Evolutionary conservation across 1,140 invertebrate species (phyloP), one percentile per base, ranked within the genome.

Genomic region (Drosophila micromelanica): DNA sequence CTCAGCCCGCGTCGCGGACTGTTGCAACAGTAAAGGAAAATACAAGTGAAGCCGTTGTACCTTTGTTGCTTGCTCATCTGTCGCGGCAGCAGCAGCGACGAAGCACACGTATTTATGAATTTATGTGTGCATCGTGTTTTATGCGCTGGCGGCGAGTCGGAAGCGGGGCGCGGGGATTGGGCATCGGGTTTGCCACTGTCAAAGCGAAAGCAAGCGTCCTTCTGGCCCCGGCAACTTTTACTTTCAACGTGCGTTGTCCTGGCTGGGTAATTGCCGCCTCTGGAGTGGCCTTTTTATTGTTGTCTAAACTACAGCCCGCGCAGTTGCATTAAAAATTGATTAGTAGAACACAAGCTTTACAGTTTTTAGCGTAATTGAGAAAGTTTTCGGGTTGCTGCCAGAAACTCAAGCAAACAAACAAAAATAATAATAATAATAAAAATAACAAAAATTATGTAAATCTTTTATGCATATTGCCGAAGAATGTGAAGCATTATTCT

Each of bases 271-370:
- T 77, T 70, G 72, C 46, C 49, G 55, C n/a, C 51, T 49, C 51
- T 46, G 42, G 45, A 20, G 30, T 48, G 12, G 64, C n/a, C 49
- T 45, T 35, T 69, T 57, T 51, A 62, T 68, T 68, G 65, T 76
- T 72, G 40, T 59, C 46, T 42, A 20, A 15, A 51, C 17, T 72
- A 35, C 62, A 59, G 17, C 32, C 54, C 55, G 37, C 30, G 45
- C 43, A 38, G 59, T 63, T 64, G 59, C 59, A 77, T 74, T 64
- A 64, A 77, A 64, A 60, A 70, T 77, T 70, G 46, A 75, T 76
- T 49, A 76, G 57, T 13, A 20, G 49, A 40, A 40, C 37, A 64
- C 46, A 52, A 23, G 42, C 23, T 64, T 37, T 43, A 11, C 7
- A 40, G 35, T 60, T 45, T 74, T 62, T 13, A 20, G 46, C 40